These are phyloP conservation scores for Sitodiplosis mosellana DNA, from an alignment of 1,140 invertebrate genomes.

Conservation along the genomic window DNA sequence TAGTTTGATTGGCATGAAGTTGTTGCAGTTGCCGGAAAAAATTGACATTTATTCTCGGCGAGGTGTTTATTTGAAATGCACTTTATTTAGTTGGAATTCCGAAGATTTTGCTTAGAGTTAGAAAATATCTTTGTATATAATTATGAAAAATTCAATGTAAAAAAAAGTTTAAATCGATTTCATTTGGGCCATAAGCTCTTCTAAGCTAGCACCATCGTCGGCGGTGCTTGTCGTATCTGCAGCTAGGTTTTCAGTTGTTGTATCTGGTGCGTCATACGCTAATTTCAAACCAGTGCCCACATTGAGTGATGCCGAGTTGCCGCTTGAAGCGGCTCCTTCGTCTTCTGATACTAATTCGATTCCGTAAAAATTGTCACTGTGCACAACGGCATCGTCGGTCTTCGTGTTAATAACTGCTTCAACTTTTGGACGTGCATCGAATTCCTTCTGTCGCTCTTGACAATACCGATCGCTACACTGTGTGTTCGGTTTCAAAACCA, in stretches of 20 bases:
- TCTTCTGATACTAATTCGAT: constrained; percentile 22
- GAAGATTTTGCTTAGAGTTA: constrained; percentile 2
- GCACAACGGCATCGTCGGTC: constrained; percentile 40
- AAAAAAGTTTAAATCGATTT: constrained; percentile 66
- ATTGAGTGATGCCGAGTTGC: constrained; percentile 24
- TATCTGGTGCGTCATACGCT: constrained; percentile 42
- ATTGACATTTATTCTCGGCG: no score
- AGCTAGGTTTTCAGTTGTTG: constrained; percentile 19
- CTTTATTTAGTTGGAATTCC: neutral
- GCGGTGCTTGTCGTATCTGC: neutral
- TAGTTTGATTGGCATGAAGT: no score
- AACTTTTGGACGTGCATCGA: constrained; percentile 32
- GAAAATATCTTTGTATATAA: no score
- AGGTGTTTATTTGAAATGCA: no score
- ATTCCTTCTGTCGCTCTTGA: constrained; percentile 52
- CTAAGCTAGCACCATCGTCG: constrained; percentile 39
- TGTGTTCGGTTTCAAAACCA: constrained; percentile 83
- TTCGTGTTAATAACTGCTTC: constrained; percentile 33
- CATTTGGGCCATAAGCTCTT: constrained; percentile 81
- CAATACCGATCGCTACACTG: constrained; percentile 79
- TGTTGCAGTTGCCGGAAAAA: no score
- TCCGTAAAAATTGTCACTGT: constrained; percentile 89
- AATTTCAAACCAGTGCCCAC: constrained; percentile 23
- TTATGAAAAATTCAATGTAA: no score
- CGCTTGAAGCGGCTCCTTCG: neutral